These are phyloP conservation scores for Pandion haliaetus DNA, from an alignment of 2,113 vertebrate genomes.

Conservation along the genomic window DNA sequence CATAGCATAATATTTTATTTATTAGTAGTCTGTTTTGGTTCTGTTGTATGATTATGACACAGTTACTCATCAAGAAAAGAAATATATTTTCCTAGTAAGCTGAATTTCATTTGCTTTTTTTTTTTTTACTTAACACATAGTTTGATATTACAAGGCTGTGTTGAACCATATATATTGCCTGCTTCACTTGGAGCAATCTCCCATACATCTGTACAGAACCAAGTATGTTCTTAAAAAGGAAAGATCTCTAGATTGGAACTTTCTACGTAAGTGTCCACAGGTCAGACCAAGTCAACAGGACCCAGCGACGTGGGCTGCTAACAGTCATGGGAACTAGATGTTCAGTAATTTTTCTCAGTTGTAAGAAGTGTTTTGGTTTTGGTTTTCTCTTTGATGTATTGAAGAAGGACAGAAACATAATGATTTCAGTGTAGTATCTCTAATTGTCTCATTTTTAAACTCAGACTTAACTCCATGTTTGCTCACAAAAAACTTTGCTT, in stretches of 20 bases:
- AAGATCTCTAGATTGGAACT: background rate
- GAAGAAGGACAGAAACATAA: background rate
- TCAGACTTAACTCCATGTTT: background rate
- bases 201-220: background rate
- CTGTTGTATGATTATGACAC: background rate
- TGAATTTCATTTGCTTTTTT: background rate
- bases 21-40: background rate
- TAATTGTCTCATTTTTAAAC: background rate
- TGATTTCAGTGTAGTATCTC: background rate
- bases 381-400: background rate
- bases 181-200: background rate
- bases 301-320: background rate
- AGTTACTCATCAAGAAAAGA: background rate
- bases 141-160: background rate
- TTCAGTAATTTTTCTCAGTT: background rate
- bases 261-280: background rate
- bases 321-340: background rate
- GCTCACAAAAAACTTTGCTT: background rate
- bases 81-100: background rate
- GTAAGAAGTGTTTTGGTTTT: background rate
- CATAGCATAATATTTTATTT: background rate
- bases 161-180: background rate
- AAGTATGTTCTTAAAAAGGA: background rate
- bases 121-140: background rate
- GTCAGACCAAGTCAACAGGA: background rate